Percentiles rank a stretch among this genome's conserved stretches.
phyloP scores from a whole-genome alignment of 2,797 vertebrate species.

The Graptemys geographica region DNA sequence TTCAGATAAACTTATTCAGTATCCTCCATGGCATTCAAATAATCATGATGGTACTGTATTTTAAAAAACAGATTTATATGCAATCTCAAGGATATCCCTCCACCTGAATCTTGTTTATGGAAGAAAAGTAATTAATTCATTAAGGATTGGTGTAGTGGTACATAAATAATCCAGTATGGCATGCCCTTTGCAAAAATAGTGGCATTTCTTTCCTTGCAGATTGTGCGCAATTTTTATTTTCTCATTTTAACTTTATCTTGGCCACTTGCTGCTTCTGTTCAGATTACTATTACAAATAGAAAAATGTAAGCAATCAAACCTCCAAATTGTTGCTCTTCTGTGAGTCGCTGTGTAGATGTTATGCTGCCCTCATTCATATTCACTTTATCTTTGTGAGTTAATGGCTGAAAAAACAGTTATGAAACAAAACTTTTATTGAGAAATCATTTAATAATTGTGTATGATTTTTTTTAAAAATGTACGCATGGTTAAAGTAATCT shows the following conservation, averaged over 20 bases:
- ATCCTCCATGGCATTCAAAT: background rate
- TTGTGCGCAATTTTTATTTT: background rate
- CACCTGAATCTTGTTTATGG: background rate
- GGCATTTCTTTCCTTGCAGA: background rate
- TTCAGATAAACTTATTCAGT: background rate
- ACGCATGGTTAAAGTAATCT: background rate
- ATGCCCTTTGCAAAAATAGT: background rate
- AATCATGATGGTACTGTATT: background rate
- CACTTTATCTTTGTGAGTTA: background rate
- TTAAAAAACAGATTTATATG: background rate
- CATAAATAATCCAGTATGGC: background rate
- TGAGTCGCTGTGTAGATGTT: rapidly evolving
- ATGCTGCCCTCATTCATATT: background rate
- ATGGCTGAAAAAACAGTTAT: background rate
- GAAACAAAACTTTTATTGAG: background rate
- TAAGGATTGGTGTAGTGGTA: rapidly evolving
- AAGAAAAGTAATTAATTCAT: background rate
- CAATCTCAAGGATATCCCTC: background rate
- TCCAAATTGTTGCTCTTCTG: background rate
- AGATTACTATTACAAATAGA: background rate
- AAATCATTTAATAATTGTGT: background rate
- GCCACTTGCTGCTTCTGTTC: background rate
- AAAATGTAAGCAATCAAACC: background rate
- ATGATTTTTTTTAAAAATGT: background rate
- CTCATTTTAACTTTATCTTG: background rate